Evolutionary conservation across 2,113 vertebrate species (phyloP), one percentile per base, ranked within the genome.

Genomic region (Falco punctatus): DNA sequence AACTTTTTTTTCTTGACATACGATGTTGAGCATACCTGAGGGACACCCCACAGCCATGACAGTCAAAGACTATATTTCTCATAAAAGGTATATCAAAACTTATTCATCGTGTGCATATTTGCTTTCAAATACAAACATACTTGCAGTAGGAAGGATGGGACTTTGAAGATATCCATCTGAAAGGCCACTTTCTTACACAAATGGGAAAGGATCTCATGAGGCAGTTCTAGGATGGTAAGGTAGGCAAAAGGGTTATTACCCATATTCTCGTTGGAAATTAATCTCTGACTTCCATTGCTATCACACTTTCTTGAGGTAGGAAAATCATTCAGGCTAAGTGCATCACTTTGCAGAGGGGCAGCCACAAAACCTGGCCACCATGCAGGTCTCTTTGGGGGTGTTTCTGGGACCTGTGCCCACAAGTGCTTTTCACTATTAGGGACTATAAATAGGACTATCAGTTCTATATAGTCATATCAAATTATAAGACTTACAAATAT

Each of bases 351-450:
- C 21, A 67, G 40, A 38, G 10, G 7, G 24, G 7, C 13, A 38
- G 20, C 40, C 69, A 57, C 22, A 90, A 82, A 82, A 23, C 3
- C 42, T 75, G 15, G 3, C 12, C 24, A 22, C 19, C 11, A 5
- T 0, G 1, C 3, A 26, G 24, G 9, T 16, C 19, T 61, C 33
- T 79, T 67, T n/a, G 6, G 8, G 33, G 12, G 3, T 44, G 40
- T 21, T 51, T n/a, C 7, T 51, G 58, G 59, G 38, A 72, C 2
- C 7, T 51, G 52, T 71, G 4, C 19, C 5, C 13, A 14, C 16
- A 24, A 5, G 4, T 73, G 20, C 7, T 64, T 80, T 52, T 40
- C 15, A 33, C 33, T 17, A 2, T 24, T 35, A 49, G 3, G 10
- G 40, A 69, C 44, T 61, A 65, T 19, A 73, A 73, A 72, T 15